These are phyloP conservation scores for Xenus cinereus DNA, from an alignment of 2,113 vertebrate genomes.

Conservation along the genomic window DNA sequence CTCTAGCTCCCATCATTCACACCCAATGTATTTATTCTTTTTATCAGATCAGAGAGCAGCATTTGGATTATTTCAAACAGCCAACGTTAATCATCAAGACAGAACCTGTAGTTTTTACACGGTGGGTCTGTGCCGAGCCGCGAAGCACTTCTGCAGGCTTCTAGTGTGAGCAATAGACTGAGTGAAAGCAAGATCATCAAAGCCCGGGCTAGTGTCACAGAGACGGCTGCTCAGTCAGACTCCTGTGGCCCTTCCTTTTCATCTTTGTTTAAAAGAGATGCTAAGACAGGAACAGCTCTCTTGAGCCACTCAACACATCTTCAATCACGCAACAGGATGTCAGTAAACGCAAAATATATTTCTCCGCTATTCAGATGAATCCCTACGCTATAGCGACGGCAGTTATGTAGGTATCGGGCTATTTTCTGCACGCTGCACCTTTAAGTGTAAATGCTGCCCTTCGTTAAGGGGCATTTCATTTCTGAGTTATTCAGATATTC, in stretches of 20 bases:
- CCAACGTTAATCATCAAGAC: conserved; percentile 60
- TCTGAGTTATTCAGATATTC: not conserved
- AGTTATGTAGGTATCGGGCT: not conserved
- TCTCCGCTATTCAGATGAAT: not conserved
- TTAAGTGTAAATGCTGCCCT: not conserved
- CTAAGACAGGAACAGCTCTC: conserved; percentile 43
- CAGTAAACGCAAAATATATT: not conserved
- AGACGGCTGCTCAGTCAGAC: not conserved
- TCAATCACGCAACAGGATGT: not conserved
- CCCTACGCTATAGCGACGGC: not conserved
- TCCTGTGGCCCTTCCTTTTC: conserved; percentile 10
- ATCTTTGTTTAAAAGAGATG: conserved; percentile 64
- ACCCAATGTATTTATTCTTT: conserved; percentile 72
- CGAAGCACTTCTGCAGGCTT: not conserved
- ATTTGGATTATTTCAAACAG: conserved; percentile 72
- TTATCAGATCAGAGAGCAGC: conserved; percentile 64
- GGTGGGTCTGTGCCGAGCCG: not conserved
- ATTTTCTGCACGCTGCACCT: not conserved
- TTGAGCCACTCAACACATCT: conserved; percentile 26
- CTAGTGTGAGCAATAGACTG: not conserved
- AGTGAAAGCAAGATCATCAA: not conserved
- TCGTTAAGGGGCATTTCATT: not conserved
- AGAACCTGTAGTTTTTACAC: conserved; percentile 43
- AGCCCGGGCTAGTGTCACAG: conserved; percentile 9
- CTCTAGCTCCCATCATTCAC: conserved; percentile 68